phyloP scores from a whole-genome alignment of 2,888 invertebrate species.

The Eugnorisma glareosa region DNA sequence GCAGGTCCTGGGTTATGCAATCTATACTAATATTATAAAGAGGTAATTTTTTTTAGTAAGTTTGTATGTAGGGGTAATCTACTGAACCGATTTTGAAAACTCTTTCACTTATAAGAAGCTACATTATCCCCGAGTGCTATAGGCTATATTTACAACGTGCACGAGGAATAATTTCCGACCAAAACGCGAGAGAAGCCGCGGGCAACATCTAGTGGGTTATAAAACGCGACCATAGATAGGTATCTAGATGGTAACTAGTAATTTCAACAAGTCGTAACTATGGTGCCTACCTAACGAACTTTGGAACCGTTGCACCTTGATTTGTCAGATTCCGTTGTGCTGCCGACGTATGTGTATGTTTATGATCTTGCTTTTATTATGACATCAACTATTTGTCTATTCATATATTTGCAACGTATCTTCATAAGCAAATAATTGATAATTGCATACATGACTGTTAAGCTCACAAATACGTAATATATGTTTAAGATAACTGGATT shows the following conservation, averaged over 20 bases:
- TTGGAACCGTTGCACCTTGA: neutral
- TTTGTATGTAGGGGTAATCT: too few relatives aligned
- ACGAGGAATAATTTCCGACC: too few relatives aligned
- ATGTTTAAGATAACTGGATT: slow-evolving; percentile 10
- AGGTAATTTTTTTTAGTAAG: too few relatives aligned
- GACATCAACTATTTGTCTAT: neutral
- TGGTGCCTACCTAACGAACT: neutral
- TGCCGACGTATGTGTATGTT: neutral
- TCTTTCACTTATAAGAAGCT: too few relatives aligned
- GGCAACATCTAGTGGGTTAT: too few relatives aligned
- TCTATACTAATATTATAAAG: too few relatives aligned
- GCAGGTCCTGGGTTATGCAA: neutral
- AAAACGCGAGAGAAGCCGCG: too few relatives aligned
- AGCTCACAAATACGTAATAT: neutral
- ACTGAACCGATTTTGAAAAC: too few relatives aligned
- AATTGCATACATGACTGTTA: neutral
- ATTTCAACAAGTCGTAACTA: neutral
- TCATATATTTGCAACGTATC: neutral
- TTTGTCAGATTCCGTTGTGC: neutral
- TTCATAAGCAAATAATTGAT: neutral
- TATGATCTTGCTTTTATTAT: neutral
- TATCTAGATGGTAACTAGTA: neutral
- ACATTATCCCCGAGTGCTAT: too few relatives aligned
- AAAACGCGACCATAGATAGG: neutral
- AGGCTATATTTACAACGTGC: too few relatives aligned